Evolutionary conservation across 2,797 vertebrate genomes (phyloP).

Genomic region (Pempheris klunzingeri): DNA sequence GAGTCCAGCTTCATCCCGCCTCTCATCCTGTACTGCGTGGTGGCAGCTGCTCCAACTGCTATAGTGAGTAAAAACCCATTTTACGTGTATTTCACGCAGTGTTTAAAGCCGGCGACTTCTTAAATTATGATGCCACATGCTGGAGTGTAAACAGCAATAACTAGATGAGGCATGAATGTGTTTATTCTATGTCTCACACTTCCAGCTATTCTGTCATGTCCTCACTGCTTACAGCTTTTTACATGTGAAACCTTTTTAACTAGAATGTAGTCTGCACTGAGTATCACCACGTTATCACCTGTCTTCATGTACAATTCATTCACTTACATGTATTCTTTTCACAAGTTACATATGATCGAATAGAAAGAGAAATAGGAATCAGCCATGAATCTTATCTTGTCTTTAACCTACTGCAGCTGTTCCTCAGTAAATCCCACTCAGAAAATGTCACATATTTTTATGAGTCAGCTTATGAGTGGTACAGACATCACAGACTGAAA

Average conservation of each 20-base stretch:
- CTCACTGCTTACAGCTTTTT: neutral
- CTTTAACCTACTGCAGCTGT: neutral
- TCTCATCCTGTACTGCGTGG: conserved; percentile 95
- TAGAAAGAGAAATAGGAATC: too few species aligned
- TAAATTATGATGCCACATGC: neutral
- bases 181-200: neutral
- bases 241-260: neutral
- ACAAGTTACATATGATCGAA: too few species aligned
- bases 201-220: neutral
- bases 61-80: conserved; percentile 88
- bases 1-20: conserved; percentile 96
- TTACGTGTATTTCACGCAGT: neutral
- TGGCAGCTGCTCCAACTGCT: conserved; percentile 93
- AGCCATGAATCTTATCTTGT: too few species aligned
- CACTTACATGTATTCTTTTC: too few species aligned
- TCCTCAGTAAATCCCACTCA: neutral
- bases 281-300: neutral
- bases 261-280: too few species aligned
- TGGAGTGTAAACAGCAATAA: neutral
- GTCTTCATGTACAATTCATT: neutral
- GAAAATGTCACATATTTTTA: conserved; percentile 17
- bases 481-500: conserved; percentile 9
- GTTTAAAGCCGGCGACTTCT: neutral
- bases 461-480: conserved; percentile 13
- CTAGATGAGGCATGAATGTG: neutral